Evolutionary conservation across 2,113 vertebrate genomes (phyloP).

Genomic region (Oncorhynchus clarkii): DNA sequence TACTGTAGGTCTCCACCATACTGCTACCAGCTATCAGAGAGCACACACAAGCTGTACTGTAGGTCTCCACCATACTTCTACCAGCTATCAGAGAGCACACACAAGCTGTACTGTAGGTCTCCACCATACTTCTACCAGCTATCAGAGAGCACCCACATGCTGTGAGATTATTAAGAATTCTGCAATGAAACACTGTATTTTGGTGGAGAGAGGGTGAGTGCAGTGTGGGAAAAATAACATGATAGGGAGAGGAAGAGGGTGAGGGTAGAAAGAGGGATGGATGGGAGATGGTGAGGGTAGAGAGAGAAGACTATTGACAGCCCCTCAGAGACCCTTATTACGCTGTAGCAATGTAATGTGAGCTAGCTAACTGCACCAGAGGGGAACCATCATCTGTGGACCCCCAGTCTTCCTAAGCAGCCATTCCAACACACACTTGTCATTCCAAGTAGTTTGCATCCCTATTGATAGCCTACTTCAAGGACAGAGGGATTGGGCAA

Average conservation of each 20-base stretch:
- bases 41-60: no score
- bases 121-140: no score
- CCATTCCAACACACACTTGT: conserved; percentile 32
- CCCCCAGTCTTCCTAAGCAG: conserved; percentile 16
- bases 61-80: no score
- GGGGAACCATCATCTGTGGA: conserved; percentile 40
- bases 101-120: no score
- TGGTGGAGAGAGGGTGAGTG: background rate
- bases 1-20: no score
- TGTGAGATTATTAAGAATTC: background rate
- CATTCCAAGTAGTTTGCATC: conserved; percentile 68
- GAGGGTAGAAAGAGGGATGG: background rate
- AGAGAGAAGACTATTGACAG: background rate
- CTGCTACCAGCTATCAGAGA: no score
- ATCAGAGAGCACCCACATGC: background rate
- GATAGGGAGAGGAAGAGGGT: background rate
- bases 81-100: no score
- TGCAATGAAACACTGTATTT: background rate
- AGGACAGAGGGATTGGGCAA: conserved; percentile 61
- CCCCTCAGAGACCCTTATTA: background rate
- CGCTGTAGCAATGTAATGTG: conserved; percentile 34
- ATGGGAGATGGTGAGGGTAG: background rate
- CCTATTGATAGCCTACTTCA: conserved; percentile 71
- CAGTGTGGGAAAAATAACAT: background rate
- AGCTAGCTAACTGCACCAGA: conserved; percentile 16